phyloP scores from a whole-genome alignment of 1,140 invertebrate species.

The Babylonia areolata region DNA sequence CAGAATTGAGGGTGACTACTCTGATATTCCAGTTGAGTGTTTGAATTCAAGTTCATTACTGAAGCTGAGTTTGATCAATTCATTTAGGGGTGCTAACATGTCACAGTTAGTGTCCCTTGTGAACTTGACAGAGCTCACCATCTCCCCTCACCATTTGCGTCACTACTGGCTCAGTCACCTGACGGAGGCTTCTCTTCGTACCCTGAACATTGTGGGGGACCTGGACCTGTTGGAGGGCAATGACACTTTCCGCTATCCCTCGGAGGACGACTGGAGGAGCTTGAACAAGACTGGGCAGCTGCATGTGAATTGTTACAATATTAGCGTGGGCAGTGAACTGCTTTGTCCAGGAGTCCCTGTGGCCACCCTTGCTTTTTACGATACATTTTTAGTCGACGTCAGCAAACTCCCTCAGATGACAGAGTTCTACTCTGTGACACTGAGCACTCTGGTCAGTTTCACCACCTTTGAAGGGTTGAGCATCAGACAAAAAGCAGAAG shows the following conservation, averaged over 20 bases:
- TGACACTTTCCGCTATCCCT: background rate
- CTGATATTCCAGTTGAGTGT: background rate
- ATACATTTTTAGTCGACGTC: background rate
- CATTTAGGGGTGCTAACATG: background rate
- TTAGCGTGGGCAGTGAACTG: background rate
- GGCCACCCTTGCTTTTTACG: background rate
- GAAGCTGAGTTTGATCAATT: conserved; percentile 33
- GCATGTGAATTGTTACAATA: background rate
- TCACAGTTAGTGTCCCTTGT: conserved; percentile 18
- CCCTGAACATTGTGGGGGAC: background rate
- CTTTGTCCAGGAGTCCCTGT: background rate
- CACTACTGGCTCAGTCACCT: background rate
- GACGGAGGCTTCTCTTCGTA: conserved; percentile 12
- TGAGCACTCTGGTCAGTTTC: conserved; percentile 8
- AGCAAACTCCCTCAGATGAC: background rate
- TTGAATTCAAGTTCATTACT: background rate
- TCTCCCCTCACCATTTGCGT: background rate
- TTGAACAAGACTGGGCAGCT: background rate
- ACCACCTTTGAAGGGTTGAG: background rate
- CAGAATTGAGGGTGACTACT: background rate
- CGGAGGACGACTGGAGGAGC: background rate
- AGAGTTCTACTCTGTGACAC: background rate
- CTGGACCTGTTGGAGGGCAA: background rate
- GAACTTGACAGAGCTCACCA: conserved; percentile 11
- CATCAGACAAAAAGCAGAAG: background rate